Evolutionary conservation across 2,797 vertebrate genomes (phyloP), one percentile per base, ranked within the genome.

Genomic region (Ara ararauna): DNA sequence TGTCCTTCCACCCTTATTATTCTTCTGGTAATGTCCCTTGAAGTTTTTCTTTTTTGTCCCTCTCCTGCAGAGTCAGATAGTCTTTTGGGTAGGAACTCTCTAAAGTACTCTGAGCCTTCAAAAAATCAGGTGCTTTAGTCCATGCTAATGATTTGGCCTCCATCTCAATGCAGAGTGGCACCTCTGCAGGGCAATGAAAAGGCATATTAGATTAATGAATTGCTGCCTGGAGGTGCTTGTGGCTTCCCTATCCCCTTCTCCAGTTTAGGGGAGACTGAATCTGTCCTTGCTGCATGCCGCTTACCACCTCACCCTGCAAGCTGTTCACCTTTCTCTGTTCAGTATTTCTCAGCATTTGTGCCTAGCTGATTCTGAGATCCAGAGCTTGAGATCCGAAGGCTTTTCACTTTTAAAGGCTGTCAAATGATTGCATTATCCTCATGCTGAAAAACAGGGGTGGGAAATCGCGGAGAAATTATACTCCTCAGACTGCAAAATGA

Each of bases 401-500:
- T 80, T 97, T 96, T 82, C 4, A 3, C n/a, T 94, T 95, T 66
- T 76, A 86, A 96, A 91, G 58, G 56, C 32, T 96, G 26, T 32
- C 68, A 90, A 45, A 82, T 85, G 67, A 54, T 80, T 92, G 75
- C 36, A 58, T 32, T 75, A 62, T 58, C 61, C 70, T 90, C 13
- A 9, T 88, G 60, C n/a, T 93, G 58, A 90, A 92, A 79, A 89
- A 24, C 4, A 7, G 20, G 11, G 48, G 1, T 0, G 10, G 0
- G 1, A 27, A 62, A 48, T 2, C 4, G 23, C 44, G 38, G n/a
- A 81, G 38, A 87, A 94, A 87, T 94, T 70, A 61, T 75, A 71
- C 29, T n/a, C 23, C 40, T 64, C 66, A 9, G 51, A 74, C 68
- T 89, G n/a, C 42, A 79, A 51, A 80, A 77, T 67, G 74, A 87